These are phyloP conservation scores for Mesorhabditis spiculigera DNA, from an alignment of 2,888 invertebrate genomes.

Conservation along the genomic window DNA sequence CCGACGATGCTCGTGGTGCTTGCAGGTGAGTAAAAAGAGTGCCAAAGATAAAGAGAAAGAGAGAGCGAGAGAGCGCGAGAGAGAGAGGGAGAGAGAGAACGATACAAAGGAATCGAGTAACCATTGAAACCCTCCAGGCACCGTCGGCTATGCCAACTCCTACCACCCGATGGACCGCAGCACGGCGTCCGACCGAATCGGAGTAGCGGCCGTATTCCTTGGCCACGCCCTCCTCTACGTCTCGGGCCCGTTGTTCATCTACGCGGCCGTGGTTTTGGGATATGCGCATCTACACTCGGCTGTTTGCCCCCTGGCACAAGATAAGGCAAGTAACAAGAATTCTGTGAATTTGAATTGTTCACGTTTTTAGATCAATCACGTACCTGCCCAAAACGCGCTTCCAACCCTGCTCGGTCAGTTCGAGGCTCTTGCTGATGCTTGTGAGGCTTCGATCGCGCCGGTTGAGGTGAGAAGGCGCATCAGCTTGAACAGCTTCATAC, in stretches of 20 bases:
- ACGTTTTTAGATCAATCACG: neutral
- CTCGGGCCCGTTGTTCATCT: too few species aligned
- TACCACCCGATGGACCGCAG: conserved; percentile 37
- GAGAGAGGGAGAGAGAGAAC: too few species aligned
- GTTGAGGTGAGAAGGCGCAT: neutral
- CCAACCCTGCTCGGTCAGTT: neutral
- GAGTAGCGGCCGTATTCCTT: neutral
- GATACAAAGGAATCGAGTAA: too few species aligned
- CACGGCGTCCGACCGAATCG: conserved; percentile 21
- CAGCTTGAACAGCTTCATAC: neutral
- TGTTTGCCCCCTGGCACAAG: neutral
- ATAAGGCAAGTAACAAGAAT: neutral
- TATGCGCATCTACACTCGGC: neutral
- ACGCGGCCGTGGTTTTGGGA: too few species aligned
- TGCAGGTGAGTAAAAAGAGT: neutral
- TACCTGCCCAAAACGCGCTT: neutral
- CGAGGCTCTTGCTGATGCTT: neutral
- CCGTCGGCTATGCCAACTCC: conserved; percentile 28
- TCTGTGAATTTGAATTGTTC: neutral
- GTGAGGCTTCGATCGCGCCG: neutral
- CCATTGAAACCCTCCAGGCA: conserved; percentile 15
- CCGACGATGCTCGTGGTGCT: neutral
- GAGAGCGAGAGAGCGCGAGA: too few species aligned
- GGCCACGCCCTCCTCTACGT: too few species aligned
- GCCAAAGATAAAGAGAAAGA: too few species aligned